These are phyloP conservation scores for Cephus spinipes DNA, from an alignment of 2,888 invertebrate genomes.

Conservation along the genomic window DNA sequence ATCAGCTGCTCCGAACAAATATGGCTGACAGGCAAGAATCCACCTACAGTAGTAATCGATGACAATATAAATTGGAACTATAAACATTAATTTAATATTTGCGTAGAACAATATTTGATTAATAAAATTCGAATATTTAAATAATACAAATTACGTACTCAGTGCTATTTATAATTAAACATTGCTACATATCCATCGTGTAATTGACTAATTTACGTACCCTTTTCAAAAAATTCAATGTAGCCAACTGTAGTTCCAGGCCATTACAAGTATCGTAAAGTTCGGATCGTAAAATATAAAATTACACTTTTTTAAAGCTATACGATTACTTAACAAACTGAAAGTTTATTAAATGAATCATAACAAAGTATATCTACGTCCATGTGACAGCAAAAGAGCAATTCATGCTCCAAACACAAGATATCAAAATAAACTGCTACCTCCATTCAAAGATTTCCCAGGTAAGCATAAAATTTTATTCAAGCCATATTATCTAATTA, in stretches of 20 bases:
- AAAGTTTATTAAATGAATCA: background rate
- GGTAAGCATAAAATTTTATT: background rate
- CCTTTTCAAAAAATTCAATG: background rate
- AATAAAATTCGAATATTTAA: background rate
- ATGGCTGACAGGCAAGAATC: constrained; percentile 29
- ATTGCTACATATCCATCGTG: background rate
- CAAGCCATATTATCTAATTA: background rate
- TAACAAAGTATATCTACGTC: background rate
- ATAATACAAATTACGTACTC: background rate
- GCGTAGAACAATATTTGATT: background rate
- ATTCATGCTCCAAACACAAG: background rate
- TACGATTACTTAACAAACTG: background rate
- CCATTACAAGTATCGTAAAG: background rate
- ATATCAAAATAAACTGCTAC: background rate
- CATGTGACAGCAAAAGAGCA: background rate
- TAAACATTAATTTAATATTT: background rate
- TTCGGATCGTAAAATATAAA: background rate
- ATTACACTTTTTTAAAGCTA: background rate
- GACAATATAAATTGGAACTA: background rate
- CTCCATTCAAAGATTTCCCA: background rate
- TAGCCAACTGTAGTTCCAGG: background rate
- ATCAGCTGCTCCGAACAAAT: constrained; percentile 30
- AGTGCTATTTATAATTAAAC: background rate
- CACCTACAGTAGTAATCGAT: constrained; percentile 21
- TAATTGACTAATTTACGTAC: background rate